These are phyloP conservation scores for Hestina assimilis DNA, from an alignment of 1,140 invertebrate genomes.

Conservation along the genomic window DNA sequence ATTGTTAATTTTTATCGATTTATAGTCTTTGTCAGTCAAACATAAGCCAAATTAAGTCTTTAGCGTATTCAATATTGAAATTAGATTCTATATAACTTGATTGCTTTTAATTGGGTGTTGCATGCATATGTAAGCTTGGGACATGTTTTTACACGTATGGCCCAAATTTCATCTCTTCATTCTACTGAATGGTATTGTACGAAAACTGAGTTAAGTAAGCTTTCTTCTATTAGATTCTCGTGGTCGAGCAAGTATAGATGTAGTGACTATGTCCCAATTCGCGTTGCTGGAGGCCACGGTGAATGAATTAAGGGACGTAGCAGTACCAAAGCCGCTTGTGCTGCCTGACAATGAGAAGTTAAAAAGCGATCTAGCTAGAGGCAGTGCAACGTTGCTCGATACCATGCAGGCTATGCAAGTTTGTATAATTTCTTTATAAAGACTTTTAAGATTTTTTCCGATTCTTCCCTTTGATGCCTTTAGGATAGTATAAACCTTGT, in stretches of 20 bases:
- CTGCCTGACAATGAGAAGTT: constrained; percentile 50
- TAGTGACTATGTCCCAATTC: constrained; percentile 57
- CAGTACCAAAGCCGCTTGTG: constrained; percentile 32
- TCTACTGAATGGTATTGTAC: not conserved
- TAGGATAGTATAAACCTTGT: too few relatives aligned
- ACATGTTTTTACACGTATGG: too few relatives aligned
- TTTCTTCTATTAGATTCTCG: constrained; percentile 11
- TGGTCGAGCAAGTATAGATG: constrained; percentile 41
- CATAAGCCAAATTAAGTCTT: too few relatives aligned
- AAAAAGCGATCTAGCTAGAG: constrained; percentile 38
- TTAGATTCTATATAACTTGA: too few relatives aligned
- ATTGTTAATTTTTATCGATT: too few relatives aligned
- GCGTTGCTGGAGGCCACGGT: constrained; percentile 40
- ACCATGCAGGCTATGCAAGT: constrained; percentile 66
- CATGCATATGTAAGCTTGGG: too few relatives aligned
- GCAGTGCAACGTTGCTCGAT: constrained; percentile 49
- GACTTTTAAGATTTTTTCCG: too few relatives aligned
- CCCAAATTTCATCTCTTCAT: too few relatives aligned
- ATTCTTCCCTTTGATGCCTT: too few relatives aligned
- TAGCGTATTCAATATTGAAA: too few relatives aligned
- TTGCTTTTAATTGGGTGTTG: too few relatives aligned
- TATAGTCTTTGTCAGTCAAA: too few relatives aligned
- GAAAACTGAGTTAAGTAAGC: constrained; percentile 1
- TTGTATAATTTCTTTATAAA: not conserved
- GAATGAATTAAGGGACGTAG: constrained; percentile 24